Evolutionary conservation across 1,140 invertebrate species (phyloP), one percentile per base, ranked within the genome.

Genomic region (Neodiprion fabricii): DNA sequence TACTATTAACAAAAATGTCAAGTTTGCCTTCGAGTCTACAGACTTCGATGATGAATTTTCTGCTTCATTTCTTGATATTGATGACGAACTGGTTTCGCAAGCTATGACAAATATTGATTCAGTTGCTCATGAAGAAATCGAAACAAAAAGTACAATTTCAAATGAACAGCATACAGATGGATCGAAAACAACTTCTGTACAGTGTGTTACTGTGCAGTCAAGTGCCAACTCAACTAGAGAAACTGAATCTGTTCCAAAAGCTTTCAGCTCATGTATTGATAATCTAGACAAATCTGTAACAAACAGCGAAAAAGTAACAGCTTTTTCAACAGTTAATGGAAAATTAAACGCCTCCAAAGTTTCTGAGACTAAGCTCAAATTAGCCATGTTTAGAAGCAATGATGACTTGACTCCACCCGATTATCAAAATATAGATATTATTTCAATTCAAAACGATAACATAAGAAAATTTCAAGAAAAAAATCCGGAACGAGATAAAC

Each of bases 371-470:
- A n/a, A 11, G n/a, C 53, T 61, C 11, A 61, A 61, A n/a, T 61
- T 61, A n/a, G 11, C 53, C 7, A n/a, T 73, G 48, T 76, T 70
- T 48, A 12, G 68, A 61, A 76, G 75, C 48, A 73, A 73, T 1
- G 75, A 72, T 21, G 75, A 23, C 40, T 14, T 53, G 28, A 75
- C 72, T 23, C 50, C 72, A 10, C 7, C 49, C 70, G 48, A 28
- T 67, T 2, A 17, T 28, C 50, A 75, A n/a, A n/a, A 71, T 10
- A 28, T 7, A 4, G 8, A 61, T 61, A n/a, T 8, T 61, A n/a
- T 8, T 11, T 65, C 67, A 66, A 61, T 23, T 67, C 48, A 48
- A 8, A 23, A 50, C 47, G 7, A 50, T 40, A 9, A 47, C n/a
- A 28, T 3, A 70, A 48, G 48, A 47, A 17, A 50, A 21, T 61